Conservation (phyloP, 2,797 vertebrate species). For the Morelia viridis region DNA sequence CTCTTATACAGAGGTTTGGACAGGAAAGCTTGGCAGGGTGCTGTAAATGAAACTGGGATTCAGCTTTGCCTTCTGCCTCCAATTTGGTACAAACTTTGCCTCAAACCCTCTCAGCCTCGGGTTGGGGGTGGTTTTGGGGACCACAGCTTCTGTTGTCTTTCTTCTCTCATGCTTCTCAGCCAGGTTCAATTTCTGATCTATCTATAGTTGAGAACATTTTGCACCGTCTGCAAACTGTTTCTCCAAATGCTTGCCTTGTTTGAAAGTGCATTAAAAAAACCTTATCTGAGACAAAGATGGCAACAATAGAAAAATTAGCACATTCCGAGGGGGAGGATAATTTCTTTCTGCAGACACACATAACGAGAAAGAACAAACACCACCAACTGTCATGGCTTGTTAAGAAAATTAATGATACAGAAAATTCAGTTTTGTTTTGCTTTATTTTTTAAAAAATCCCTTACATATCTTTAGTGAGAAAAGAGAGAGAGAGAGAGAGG, state of each 20-base stretch:
- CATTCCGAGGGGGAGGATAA: not conserved
- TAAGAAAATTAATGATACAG: slow-evolving; percentile 15
- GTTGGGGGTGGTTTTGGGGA: not conserved
- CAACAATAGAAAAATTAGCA: slow-evolving; percentile 8
- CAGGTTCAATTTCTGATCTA: not conserved
- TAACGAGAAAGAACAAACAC: slow-evolving; percentile 10
- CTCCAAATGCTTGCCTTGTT: slow-evolving; percentile 22
- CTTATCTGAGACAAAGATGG: not conserved
- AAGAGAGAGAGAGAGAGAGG: too few species aligned
- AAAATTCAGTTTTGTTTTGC: not conserved
- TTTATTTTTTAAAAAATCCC: not conserved
- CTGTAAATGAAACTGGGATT: not conserved
- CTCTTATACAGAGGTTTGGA: not conserved
- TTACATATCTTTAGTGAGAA: not conserved
- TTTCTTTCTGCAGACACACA: slow-evolving; percentile 3
- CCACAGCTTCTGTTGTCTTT: not conserved
- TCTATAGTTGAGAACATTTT: slow-evolving; percentile 13
- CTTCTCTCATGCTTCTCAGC: not conserved
- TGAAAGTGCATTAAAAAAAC: not conserved
- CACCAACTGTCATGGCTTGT: slow-evolving; percentile 17
- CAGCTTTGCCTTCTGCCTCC: not conserved
- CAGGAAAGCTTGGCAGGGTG: not conserved
- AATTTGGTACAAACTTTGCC: not conserved
- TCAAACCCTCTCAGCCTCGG: not conserved
- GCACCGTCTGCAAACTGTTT: slow-evolving; percentile 46